Conservation (phyloP, 2,113 vertebrate genomes). For the Thunnus thynnus region DNA sequence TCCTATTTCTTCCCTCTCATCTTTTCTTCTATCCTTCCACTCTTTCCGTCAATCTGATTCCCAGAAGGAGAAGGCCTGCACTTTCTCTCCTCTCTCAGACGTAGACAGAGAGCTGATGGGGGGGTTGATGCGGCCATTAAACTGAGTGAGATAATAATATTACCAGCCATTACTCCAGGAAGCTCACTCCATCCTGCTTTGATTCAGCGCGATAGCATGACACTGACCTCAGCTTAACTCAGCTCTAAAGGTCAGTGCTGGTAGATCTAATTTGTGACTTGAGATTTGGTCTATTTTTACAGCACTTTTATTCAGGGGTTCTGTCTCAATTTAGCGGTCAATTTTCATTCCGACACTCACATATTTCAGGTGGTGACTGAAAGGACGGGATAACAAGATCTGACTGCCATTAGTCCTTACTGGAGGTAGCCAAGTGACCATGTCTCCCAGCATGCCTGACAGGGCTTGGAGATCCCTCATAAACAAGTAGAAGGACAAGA, state of each 20-base stretch:
- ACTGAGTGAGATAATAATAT: conserved; percentile 59
- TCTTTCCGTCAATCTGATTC: not conserved
- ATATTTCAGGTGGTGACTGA: not conserved
- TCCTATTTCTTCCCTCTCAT: not conserved
- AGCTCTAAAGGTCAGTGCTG: conserved; percentile 52
- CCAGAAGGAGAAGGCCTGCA: not conserved
- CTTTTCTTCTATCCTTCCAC: not conserved
- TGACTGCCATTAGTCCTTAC: not conserved
- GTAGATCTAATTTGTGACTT: conserved; percentile 28
- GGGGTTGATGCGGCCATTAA: conserved; percentile 55
- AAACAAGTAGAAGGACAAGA: not conserved
- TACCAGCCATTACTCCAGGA: conserved; percentile 61
- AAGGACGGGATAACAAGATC: not conserved
- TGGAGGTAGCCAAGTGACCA: not conserved
- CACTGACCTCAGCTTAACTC: conserved; percentile 58
- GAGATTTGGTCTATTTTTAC: conserved; percentile 8
- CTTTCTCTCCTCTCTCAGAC: conserved; percentile 27
- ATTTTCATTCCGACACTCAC: conserved; percentile 22
- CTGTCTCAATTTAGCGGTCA: conserved; percentile 37
- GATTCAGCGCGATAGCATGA: conserved; percentile 18
- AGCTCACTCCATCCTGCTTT: conserved; percentile 39
- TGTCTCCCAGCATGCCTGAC: not conserved
- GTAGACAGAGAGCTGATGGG: not conserved
- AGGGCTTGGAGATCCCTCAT: not conserved
- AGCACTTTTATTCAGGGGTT: conserved; percentile 18